phyloP scores from a whole-genome alignment of 2,797 vertebrate genomes.

The Squalus acanthias region DNA sequence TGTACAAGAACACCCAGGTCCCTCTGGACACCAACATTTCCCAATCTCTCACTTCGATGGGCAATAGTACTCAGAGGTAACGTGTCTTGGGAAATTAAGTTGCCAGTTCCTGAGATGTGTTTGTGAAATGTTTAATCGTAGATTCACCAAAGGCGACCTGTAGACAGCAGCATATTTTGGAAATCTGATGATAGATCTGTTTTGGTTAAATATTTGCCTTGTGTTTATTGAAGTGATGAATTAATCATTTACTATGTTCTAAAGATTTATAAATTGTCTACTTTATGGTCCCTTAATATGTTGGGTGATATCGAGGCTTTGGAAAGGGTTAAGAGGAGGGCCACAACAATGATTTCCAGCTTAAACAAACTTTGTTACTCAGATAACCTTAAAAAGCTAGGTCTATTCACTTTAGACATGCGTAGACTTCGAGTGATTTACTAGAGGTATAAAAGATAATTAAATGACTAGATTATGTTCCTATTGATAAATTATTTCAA shows the following conservation, averaged over 20 bases:
- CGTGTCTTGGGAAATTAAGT: neutral
- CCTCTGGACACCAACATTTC: too few species aligned
- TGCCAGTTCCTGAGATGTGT: neutral
- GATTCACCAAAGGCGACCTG: neutral
- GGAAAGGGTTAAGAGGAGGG: neutral
- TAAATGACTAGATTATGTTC: neutral
- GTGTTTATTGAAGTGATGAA: neutral
- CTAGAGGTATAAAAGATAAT: neutral
- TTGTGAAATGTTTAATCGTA: neutral
- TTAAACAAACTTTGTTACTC: neutral
- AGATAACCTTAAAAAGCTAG: neutral
- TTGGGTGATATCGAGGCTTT: neutral
- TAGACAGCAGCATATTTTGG: neutral
- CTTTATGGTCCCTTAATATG: neutral
- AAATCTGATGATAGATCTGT: neutral
- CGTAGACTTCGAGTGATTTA: neutral
- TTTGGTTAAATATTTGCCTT: neutral
- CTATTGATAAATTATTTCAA: neutral
- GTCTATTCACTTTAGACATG: neutral
- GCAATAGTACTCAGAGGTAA: too few species aligned
- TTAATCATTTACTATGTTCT: neutral
- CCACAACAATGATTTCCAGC: neutral
- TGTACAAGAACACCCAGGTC: too few species aligned
- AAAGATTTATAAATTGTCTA: neutral
- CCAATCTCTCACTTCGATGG: neutral